phyloP scores from a whole-genome alignment of 1,140 invertebrate species.

The Pentalonia nigronervosa region DNA sequence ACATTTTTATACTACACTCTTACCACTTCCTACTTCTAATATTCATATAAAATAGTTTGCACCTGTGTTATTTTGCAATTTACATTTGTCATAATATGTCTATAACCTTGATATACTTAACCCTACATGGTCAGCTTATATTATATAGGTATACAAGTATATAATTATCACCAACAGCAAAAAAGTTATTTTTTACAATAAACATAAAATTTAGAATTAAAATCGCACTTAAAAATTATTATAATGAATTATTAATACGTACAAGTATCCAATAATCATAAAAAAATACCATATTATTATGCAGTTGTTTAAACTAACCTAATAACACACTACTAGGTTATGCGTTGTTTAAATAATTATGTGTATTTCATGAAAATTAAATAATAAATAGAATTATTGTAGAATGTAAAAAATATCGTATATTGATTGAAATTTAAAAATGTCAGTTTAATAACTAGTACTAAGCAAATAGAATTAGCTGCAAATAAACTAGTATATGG shows the following conservation, averaged over 20 bases:
- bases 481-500: background rate
- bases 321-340: background rate
- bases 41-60: background rate
- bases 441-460: background rate
- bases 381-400: background rate
- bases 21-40: background rate
- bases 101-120: conserved; percentile 7
- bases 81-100: background rate
- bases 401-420: background rate
- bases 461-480: background rate
- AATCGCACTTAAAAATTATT: background rate
- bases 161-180: background rate
- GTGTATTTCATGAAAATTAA: background rate
- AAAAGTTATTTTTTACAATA: background rate
- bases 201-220: background rate
- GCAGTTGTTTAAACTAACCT: background rate
- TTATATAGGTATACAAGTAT: background rate
- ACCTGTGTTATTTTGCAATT: background rate
- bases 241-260: background rate
- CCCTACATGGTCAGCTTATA: background rate
- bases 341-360: background rate
- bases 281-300: background rate
- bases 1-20: background rate
- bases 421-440: background rate
- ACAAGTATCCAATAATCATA: background rate